These are phyloP conservation scores for Beaufortia kweichowensis DNA, from an alignment of 2,113 vertebrate genomes.

Conservation along the genomic window DNA sequence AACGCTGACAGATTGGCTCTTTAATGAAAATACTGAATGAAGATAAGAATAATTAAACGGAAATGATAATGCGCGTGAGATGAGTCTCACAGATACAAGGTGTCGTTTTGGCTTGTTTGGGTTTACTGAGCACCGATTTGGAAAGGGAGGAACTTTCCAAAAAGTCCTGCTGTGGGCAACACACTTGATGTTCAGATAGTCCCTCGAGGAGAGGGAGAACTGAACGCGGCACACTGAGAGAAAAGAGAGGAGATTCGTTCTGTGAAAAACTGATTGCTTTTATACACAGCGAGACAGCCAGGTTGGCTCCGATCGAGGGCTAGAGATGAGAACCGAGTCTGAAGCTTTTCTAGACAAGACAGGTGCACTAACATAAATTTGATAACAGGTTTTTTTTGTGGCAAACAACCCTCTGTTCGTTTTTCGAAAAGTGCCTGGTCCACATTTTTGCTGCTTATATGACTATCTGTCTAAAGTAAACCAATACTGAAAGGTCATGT, in stretches of 20 bases:
- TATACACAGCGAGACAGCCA: constrained; percentile 19
- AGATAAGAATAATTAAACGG: constrained; percentile 28
- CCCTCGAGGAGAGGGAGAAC: background rate
- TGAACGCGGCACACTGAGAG: constrained; percentile 10
- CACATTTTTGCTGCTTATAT: background rate
- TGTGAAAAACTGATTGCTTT: constrained; percentile 37
- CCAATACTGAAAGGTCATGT: background rate
- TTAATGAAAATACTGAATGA: constrained; percentile 28
- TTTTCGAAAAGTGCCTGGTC: background rate
- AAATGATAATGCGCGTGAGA: constrained; percentile 23
- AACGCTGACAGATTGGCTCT: constrained; percentile 41
- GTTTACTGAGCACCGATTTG: background rate
- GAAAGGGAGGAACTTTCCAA: constrained; percentile 1
- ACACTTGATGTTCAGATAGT: constrained; percentile 22
- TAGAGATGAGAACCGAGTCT: constrained; percentile 25
- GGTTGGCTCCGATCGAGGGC: background rate
- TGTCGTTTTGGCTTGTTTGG: constrained; percentile 25
- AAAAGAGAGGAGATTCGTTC: constrained; percentile 23
- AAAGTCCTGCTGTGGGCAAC: constrained; percentile 29
- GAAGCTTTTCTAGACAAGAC: constrained; percentile 23
- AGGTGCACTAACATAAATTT: background rate
- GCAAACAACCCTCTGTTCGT: background rate
- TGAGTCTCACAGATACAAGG: background rate
- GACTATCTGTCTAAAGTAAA: too few species aligned
- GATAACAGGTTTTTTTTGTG: background rate